These are phyloP conservation scores for Zygothrica quintamaculata DNA, from an alignment of 2,888 invertebrate species.

Conservation along the genomic window DNA sequence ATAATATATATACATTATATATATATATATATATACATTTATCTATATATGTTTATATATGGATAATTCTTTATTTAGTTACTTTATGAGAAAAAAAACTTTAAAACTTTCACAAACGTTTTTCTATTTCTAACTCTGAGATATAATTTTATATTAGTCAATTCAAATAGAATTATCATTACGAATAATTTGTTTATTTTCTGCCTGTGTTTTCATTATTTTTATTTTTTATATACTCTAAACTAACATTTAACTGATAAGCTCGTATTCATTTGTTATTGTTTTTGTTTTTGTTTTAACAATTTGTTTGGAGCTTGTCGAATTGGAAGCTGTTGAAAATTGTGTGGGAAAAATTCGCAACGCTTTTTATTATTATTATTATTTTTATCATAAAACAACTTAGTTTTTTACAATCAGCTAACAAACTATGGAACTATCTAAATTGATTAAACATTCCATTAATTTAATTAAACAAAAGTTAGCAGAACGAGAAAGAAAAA, in stretches of 20 bases:
- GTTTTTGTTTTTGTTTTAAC: too few relatives aligned
- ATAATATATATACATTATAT: too few relatives aligned
- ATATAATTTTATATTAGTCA: conserved; percentile 15
- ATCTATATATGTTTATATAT: neutral
- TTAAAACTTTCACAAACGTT: too few relatives aligned
- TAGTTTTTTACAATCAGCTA: too few relatives aligned
- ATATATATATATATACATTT: too few relatives aligned
- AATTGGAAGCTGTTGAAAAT: conserved; percentile 2
- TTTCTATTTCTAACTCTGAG: neutral
- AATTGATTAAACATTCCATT: too few relatives aligned
- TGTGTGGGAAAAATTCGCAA: neutral
- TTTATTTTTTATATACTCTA: conserved; percentile 19
- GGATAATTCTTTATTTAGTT: neutral
- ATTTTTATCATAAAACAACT: neutral
- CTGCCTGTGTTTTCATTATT: conserved; percentile 13
- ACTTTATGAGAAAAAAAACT: too few relatives aligned
- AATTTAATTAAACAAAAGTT: too few relatives aligned
- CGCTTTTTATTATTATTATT: conserved; percentile 4
- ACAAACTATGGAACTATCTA: too few relatives aligned
- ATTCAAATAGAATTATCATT: conserved; percentile 16
- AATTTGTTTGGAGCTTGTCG: conserved; percentile 11
- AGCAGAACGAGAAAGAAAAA: too few relatives aligned
- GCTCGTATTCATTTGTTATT: conserved; percentile 30
- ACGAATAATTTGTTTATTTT: conserved; percentile 15
- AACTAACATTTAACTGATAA: conserved; percentile 24